Percentiles rank a stretch among this genome's conserved stretches.
Conservation (phyloP, 2,113 vertebrate species). For the Macrotus californicus region DNA sequence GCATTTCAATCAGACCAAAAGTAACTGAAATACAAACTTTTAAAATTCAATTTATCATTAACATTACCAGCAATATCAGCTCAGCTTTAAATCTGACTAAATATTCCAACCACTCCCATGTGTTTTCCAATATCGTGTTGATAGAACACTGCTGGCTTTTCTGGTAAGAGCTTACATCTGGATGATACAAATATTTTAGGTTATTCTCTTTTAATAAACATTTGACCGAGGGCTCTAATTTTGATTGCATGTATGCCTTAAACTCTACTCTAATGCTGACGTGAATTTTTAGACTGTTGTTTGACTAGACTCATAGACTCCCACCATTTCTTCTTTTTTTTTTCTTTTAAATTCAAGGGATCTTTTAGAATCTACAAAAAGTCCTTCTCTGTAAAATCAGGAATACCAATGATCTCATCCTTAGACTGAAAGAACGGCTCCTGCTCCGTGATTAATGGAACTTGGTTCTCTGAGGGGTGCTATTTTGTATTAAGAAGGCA, state of each 20-base stretch:
- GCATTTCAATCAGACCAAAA: slow-evolving; percentile 38
- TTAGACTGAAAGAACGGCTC: background rate
- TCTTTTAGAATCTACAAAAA: background rate
- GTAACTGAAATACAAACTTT: slow-evolving; percentile 11
- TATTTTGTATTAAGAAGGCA: slow-evolving; percentile 36
- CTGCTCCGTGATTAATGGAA: background rate
- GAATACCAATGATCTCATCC: slow-evolving; percentile 14
- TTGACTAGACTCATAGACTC: background rate
- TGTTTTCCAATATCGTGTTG: slow-evolving; percentile 38
- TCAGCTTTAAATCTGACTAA: slow-evolving; percentile 26
- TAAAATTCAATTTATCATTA: slow-evolving; percentile 31
- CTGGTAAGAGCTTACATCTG: slow-evolving; percentile 16
- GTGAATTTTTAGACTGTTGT: background rate
- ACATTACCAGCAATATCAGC: background rate
- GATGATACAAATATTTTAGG: slow-evolving; percentile 50
- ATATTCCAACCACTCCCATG: background rate
- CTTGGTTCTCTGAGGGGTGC: background rate
- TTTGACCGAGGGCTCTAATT: slow-evolving; percentile 15
- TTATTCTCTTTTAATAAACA: slow-evolving; percentile 51
- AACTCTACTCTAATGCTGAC: background rate
- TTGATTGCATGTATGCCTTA: background rate
- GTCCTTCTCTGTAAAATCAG: slow-evolving; percentile 39
- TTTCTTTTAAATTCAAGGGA: background rate
- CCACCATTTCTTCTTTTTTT: background rate
- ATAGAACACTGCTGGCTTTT: slow-evolving; percentile 17